These are phyloP conservation scores for Nomia melanderi DNA, from an alignment of 1,140 invertebrate genomes.

Conservation along the genomic window DNA sequence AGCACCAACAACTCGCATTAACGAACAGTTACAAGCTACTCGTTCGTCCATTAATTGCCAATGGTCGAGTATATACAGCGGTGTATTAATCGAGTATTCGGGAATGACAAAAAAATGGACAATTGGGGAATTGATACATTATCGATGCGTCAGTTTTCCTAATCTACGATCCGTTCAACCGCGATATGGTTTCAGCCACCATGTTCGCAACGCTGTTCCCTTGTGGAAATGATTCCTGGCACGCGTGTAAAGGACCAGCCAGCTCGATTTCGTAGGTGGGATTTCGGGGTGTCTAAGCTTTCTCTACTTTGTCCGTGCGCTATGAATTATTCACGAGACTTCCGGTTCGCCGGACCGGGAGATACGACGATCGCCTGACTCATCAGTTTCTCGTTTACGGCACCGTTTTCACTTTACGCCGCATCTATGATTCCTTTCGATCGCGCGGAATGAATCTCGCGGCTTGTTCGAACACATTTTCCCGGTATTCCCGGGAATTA, in stretches of 20 bases:
- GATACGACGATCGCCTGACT: slow-evolving; percentile 6
- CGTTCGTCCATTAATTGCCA: too few species aligned
- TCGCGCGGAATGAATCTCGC: too few species aligned
- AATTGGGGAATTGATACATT: slow-evolving; percentile 67
- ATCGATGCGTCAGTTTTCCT: slow-evolving; percentile 34
- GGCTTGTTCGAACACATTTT: too few species aligned
- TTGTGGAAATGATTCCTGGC: slow-evolving; percentile 39
- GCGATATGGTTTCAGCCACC: background rate
- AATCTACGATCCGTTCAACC: slow-evolving; percentile 40
- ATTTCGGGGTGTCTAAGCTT: slow-evolving; percentile 28
- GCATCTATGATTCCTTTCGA: slow-evolving; percentile 6
- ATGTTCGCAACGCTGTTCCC: too few species aligned
- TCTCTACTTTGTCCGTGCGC: slow-evolving; percentile 18
- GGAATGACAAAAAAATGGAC: slow-evolving; percentile 46
- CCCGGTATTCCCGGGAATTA: too few species aligned
- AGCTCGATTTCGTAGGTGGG: slow-evolving; percentile 42
- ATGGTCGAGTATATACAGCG: too few species aligned
- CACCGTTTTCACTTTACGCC: slow-evolving; percentile 7
- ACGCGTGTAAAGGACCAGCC: slow-evolving; percentile 40
- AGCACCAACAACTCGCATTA: too few species aligned
- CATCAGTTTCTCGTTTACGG: slow-evolving; percentile 32
- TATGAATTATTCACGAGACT: slow-evolving; percentile 54
- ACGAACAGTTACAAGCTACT: too few species aligned
- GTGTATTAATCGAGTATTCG: background rate
- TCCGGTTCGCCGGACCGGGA: background rate